Evolutionary conservation across 2,113 vertebrate species (phyloP), one percentile per base, ranked within the genome.

Genomic region (Corythornis madagascariensis): DNA sequence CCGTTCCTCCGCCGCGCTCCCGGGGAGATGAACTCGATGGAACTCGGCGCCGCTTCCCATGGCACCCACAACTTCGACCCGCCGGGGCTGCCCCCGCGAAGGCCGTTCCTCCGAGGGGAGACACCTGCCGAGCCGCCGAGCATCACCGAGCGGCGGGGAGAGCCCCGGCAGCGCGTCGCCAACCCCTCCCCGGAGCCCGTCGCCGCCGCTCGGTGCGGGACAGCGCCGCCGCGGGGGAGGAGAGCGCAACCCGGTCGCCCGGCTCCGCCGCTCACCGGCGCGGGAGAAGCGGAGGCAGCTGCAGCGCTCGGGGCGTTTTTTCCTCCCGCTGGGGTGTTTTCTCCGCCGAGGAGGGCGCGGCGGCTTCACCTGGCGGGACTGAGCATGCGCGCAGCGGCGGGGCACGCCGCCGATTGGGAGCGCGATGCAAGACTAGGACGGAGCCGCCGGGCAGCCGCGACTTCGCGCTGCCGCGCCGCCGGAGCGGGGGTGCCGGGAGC

Each of bases 391-490:
- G 53, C 22, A 22, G 59, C 66, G 72, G 83, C 25, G 19, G 75
- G 70, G 76, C 82, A 86, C 75, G 82, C 89, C 26, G 35, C 89
- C 47, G 77, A 52, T 59, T 57, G 83, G 83, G 77, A 91, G 83
- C 71, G 83, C 64, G 83, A 22, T 82, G 89, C 45, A 40, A 82
- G 89, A 76, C 28, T 76, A 65, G 77, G 52, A 82, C 71, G 57
- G 90, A 92, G 72, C 59, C 29, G 71, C 38, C n/a, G 65, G 72
- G 72, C 65, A 60, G 65, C 77, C 33, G 83, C 89, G 71, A 83
- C 83, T 91, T 87, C 64, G 78, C 72, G 70, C 63, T 48, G 56
- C 63, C 21, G 89, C 75, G 75, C 82, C 35, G 79, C 69, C 35
- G 56, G 78, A 55, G 87, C 16, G 14, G 66, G 50, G 57, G 16